Base-by-base conservation (phyloP, 2,888 invertebrate genomes). In the Amiota communis region DNA sequence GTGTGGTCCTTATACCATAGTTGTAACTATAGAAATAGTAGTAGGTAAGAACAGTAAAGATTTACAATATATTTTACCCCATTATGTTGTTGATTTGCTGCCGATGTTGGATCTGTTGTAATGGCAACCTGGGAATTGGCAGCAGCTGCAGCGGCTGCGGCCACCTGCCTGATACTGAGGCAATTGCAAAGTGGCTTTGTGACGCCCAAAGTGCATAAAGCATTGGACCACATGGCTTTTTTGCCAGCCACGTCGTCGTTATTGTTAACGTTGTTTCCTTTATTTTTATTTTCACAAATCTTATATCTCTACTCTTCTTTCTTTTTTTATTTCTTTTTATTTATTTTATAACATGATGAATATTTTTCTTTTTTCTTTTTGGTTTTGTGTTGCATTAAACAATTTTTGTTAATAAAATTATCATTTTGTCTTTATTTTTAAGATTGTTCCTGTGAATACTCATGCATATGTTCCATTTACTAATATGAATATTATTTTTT, bases 181-280 rank as follows among this genome's bases (percentile, higher is more conserved):
- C 90, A 90, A 79, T 89, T 90, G 83, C 90, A 90, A 78, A 90
- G 87, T 78, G 90, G 90, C 84, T 90, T 90, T 74, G 90, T 90
- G 81, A 90, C 90, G 86, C 90, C 90, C 84, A 90, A 83, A 76
- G 90, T 90, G 86, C 90, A 90, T 80, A 90, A 86, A 79, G 90
- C 90, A 86, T 90, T 90, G 83, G 90, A 90, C 90, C 90, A 90
- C 90, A 90, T 90, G 73, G 84, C 65, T 77, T 88, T 83, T 86
- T 87, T 87, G 79, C 81, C 82, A 85, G 87, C 89, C 88, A 88
- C 84, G 78, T 80, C 75, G 73, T 71, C 15, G 11, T 63, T 64
- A 73, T 57, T 74, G 74, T 74, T 70, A 75, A 70, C 71, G 56
- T 47, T 49, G 2, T 71, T 72, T 68, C 51, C 63, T 61, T 20